A percentile compares a stretch with the other conserved stretches of the same genome.
These are phyloP conservation scores for Amblyjoppa fuscipennis DNA, from an alignment of 2,888 invertebrate genomes.

Conservation along the genomic window DNA sequence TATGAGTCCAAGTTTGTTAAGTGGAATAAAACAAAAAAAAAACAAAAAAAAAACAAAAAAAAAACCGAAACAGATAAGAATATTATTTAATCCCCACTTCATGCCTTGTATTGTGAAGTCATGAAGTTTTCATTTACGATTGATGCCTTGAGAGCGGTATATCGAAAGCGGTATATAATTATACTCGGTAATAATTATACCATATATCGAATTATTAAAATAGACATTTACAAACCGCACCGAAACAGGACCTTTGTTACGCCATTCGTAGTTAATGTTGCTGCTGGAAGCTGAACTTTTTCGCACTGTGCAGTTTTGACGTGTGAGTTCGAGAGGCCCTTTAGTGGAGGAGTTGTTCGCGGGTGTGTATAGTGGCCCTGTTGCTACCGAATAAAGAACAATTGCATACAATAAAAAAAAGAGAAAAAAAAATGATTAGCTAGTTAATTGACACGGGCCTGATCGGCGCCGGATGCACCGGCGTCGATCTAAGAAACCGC, in stretches of 20 bases:
- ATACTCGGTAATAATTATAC: slow-evolving; percentile 26
- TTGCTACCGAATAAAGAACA: slow-evolving; percentile 63
- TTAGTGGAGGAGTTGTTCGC: slow-evolving; percentile 51
- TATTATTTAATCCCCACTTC: slow-evolving; percentile 58
- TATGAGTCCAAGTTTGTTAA: slow-evolving; percentile 52
- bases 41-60: not conserved
- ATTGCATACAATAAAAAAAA: slow-evolving; percentile 58
- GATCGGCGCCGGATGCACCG: not conserved
- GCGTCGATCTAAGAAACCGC: not conserved
- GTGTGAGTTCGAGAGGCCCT: slow-evolving; percentile 40
- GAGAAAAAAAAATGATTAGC: slow-evolving; percentile 2
- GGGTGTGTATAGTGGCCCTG: slow-evolving; percentile 36
- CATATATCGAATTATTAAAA: slow-evolving; percentile 34
- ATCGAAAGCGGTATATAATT: slow-evolving; percentile 59
- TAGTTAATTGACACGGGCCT: slow-evolving; percentile 25
- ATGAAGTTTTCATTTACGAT: slow-evolving; percentile 53
- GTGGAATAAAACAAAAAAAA: slow-evolving; percentile 52
- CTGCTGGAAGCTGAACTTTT: slow-evolving; percentile 39
- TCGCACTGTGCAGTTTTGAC: slow-evolving; percentile 41
- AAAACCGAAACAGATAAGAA: slow-evolving; percentile 39
- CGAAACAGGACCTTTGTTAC: slow-evolving; percentile 55
- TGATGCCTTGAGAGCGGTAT: slow-evolving; percentile 44
- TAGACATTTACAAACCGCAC: slow-evolving; percentile 54
- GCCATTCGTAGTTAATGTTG: slow-evolving; percentile 46
- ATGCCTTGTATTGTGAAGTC: slow-evolving; percentile 63